A percentile compares a stretch with the other conserved stretches of the same genome.
These are phyloP conservation scores for Crenuchus spilurus DNA, from an alignment of 2,797 vertebrate genomes.

Conservation along the genomic window DNA sequence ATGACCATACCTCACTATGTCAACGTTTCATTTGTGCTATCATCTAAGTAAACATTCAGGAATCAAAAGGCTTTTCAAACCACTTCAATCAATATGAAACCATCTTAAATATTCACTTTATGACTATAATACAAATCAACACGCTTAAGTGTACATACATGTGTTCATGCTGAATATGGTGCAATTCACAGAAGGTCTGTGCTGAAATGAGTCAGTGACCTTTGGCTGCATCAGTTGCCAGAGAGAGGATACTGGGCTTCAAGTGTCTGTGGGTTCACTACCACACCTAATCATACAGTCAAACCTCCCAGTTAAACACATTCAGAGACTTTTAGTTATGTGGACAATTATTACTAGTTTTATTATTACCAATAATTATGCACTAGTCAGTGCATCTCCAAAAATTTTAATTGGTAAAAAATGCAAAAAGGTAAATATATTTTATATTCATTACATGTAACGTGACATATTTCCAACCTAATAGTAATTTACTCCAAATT, in stretches of 20 bases:
- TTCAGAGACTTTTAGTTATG: no score
- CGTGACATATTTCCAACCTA: no score
- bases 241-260: not conserved
- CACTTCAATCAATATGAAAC: constrained; percentile 1
- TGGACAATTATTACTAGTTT: no score
- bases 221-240: not conserved
- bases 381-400: no score
- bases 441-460: no score
- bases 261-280: not conserved
- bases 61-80: not conserved
- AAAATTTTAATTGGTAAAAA: no score
- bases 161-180: not conserved
- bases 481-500: no score
- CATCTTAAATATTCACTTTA: not conserved
- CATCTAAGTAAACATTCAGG: constrained; percentile 4
- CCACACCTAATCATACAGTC: not conserved
- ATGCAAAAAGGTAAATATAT: no score
- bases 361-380: no score
- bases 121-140: not conserved
- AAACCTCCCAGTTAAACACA: no score
- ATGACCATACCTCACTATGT: not conserved
- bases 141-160: not conserved
- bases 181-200: constrained; percentile 5
- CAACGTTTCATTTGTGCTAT: constrained; percentile 2
- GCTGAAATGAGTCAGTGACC: not conserved